These are phyloP conservation scores for Heteractis magnifica DNA, from an alignment of 92 coral and sea anemone genomes.

Conservation along the genomic window DNA sequence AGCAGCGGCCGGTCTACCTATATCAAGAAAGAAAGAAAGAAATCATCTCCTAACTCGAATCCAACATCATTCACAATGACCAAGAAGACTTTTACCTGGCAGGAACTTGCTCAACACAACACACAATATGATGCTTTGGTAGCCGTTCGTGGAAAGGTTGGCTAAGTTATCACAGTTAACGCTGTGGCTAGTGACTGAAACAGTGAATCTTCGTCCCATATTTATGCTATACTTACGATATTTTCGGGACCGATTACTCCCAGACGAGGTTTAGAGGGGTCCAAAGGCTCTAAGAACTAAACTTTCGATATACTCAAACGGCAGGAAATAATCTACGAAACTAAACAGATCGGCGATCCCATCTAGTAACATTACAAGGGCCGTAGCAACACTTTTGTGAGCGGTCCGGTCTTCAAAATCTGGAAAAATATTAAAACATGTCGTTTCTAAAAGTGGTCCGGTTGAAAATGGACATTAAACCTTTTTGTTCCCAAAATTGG, in stretches of 20 bases:
- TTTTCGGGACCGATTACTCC: not conserved
- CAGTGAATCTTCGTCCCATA: not conserved
- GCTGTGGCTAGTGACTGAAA: too few species aligned
- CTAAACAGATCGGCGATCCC: too few species aligned
- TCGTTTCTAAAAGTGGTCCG: too few species aligned
- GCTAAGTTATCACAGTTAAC: not conserved
- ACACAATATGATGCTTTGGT: constrained; percentile 67
- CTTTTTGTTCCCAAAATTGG: too few species aligned
- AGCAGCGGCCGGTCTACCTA: not conserved
- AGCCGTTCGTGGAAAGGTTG: constrained; percentile 80
- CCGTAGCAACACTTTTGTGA: too few species aligned
- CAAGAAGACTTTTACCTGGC: constrained; percentile 72
- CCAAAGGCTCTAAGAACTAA: too few species aligned
- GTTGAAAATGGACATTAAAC: too few species aligned
- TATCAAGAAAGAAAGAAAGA: not conserved
- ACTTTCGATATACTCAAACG: not conserved
- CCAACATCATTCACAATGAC: not conserved
- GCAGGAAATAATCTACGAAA: too few species aligned
- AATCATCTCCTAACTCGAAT: not conserved
- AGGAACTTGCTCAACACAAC: constrained; percentile 67
- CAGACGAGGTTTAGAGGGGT: not conserved
- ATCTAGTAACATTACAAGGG: too few species aligned
- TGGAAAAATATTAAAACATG: too few species aligned
- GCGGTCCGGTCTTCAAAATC: too few species aligned
- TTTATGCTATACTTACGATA: not conserved